Percentiles rank a stretch among this genome's conserved stretches.
Conservation (phyloP, 37 sponge, comb jelly and placozoan species). For the Theonella swinhoei region DNA sequence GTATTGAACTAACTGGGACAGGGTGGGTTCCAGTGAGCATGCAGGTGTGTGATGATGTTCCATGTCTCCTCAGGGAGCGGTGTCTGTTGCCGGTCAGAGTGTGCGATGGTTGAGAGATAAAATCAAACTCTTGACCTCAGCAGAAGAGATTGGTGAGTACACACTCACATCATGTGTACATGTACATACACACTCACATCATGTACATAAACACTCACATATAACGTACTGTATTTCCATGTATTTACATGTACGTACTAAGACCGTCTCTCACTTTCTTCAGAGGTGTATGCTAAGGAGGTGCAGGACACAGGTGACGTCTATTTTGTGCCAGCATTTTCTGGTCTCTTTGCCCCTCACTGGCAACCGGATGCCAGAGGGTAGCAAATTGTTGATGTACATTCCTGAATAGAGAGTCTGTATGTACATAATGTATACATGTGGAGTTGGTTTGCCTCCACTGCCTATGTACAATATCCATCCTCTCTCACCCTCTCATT, state of each 20-base stretch:
- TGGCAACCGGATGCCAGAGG: constrained; percentile 98
- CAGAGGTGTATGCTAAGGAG: constrained; percentile 71
- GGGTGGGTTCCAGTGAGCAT: too few relatives aligned
- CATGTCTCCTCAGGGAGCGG: constrained; percentile 69
- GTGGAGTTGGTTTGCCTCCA: too few relatives aligned
- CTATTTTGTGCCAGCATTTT: constrained; percentile 99
- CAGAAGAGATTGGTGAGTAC: constrained; percentile 73
- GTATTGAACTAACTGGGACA: too few relatives aligned
- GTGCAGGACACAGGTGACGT: constrained; percentile 84
- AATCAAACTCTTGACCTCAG: constrained; percentile 63
- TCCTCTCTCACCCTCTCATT: neutral
- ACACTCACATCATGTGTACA: neutral
- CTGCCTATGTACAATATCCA: too few relatives aligned
- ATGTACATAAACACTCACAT: too few relatives aligned
- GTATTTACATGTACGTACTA: neutral
- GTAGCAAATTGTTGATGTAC: constrained; percentile 32
- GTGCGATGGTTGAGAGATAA: constrained; percentile 92
- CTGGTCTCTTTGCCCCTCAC: constrained; percentile 96
- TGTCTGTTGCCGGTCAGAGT: constrained; percentile 94
- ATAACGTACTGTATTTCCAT: too few relatives aligned
- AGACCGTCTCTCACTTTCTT: neutral
- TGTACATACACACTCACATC: neutral
- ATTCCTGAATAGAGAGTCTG: too few relatives aligned
- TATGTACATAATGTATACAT: too few relatives aligned
- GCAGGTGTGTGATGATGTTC: neutral